These are phyloP conservation scores for Oryzaephilus surinamensis DNA, from an alignment of 1,140 invertebrate genomes.

Conservation along the genomic window DNA sequence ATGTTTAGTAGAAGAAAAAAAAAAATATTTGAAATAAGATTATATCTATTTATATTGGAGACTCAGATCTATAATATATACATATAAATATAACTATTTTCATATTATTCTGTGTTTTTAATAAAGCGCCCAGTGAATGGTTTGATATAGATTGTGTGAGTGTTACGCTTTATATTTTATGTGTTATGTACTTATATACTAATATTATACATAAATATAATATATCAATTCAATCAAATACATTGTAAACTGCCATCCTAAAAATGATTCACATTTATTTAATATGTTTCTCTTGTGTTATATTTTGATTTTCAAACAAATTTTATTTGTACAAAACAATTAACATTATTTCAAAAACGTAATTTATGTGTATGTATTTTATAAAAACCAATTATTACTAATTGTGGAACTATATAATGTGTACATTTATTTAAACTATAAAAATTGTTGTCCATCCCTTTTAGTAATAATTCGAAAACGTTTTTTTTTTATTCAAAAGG, in stretches of 20 bases:
- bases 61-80: constrained; percentile 26
- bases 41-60: constrained; percentile 32
- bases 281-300: background rate
- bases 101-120: constrained; percentile 28
- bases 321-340: background rate
- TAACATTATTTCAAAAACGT: background rate
- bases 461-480: no score
- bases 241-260: constrained; percentile 12
- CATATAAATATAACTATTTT: constrained; percentile 29
- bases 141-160: constrained; percentile 20
- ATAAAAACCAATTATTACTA: no score
- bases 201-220: no score
- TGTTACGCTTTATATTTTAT: constrained; percentile 23
- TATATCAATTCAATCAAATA: constrained; percentile 21
- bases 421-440: no score
- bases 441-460: no score
- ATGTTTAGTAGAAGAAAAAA: constrained; percentile 29
- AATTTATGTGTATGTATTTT: no score
- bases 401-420: no score
- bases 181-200: constrained; percentile 26
- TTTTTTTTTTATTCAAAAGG: no score
- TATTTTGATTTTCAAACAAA: background rate
- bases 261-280: no score
- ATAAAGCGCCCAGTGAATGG: constrained; percentile 18
- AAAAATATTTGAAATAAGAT: constrained; percentile 29